These are phyloP conservation scores for Tapirus indicus DNA, from an alignment of 2,797 vertebrate genomes.

Conservation along the genomic window DNA sequence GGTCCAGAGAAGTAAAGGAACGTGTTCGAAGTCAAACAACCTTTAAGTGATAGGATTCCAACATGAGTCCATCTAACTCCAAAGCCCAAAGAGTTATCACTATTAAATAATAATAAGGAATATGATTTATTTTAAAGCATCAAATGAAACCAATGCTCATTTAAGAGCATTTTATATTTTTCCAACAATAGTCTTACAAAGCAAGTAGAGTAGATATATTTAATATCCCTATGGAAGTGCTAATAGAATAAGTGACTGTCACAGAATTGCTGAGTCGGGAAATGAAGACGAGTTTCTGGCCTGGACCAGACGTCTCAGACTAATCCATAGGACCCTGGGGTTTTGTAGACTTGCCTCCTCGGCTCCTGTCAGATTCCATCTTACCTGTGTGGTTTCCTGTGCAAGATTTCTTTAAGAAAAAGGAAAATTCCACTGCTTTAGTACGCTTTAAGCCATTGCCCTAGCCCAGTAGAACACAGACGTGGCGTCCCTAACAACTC, in stretches of 20 bases:
- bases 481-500: constrained; percentile 45
- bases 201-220: not conserved
- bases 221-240: not conserved
- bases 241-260: not conserved
- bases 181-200: not conserved
- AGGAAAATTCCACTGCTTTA: not conserved
- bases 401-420: not conserved
- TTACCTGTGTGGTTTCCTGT: not conserved
- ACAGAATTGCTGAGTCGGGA: not conserved
- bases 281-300: not conserved
- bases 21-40: not conserved
- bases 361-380: not conserved
- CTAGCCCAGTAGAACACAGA: too few relatives aligned
- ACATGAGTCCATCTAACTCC: not conserved
- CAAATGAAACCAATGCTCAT: not conserved
- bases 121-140: not conserved
- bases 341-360: not conserved
- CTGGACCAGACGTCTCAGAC: not conserved
- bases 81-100: not conserved
- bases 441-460: rapidly evolving
- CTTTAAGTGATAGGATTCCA: not conserved
- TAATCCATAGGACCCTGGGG: not conserved
- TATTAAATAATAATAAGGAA: not conserved
- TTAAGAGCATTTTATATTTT: not conserved
- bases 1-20: not conserved